Evolutionary conservation across 2,113 vertebrate genomes (phyloP).

Genomic region (Agapornis roseicollis): DNA sequence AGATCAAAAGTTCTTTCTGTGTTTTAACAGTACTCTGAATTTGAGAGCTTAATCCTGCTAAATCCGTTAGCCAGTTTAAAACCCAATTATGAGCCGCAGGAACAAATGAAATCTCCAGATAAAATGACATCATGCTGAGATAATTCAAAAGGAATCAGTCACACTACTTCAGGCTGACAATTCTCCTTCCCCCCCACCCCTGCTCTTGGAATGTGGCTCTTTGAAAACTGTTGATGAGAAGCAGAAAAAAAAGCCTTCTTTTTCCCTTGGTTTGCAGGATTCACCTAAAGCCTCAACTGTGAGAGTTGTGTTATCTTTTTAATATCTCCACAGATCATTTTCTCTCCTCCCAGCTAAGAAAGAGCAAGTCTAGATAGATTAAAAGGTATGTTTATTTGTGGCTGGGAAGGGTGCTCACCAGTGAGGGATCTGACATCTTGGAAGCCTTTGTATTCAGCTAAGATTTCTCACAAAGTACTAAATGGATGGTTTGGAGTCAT

Average conservation of each 20-base stretch:
- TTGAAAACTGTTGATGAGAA: background rate
- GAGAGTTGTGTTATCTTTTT: background rate
- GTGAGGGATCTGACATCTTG: background rate
- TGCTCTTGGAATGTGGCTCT: background rate
- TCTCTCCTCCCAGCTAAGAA: background rate
- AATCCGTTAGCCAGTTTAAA: background rate
- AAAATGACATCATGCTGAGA: slow-evolving; percentile 10
- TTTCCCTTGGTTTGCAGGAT: background rate
- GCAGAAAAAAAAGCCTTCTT: background rate
- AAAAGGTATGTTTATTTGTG: background rate
- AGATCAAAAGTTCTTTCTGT: background rate
- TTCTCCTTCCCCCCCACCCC: background rate
- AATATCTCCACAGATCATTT: background rate
- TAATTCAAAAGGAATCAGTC: slow-evolving; percentile 42
- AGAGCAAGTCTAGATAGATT: background rate
- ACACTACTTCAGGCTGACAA: background rate
- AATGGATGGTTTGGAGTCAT: background rate
- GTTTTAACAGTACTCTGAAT: slow-evolving; percentile 22
- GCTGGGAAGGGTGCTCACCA: background rate
- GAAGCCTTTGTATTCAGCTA: background rate
- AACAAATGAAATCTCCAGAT: slow-evolving; percentile 15
- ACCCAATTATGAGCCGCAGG: slow-evolving; percentile 18
- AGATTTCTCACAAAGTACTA: background rate
- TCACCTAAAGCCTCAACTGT: background rate
- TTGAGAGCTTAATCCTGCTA: slow-evolving; percentile 34